Evolutionary conservation across 2,797 vertebrate species (phyloP).

Genomic region (Amazona ochrocephala): DNA sequence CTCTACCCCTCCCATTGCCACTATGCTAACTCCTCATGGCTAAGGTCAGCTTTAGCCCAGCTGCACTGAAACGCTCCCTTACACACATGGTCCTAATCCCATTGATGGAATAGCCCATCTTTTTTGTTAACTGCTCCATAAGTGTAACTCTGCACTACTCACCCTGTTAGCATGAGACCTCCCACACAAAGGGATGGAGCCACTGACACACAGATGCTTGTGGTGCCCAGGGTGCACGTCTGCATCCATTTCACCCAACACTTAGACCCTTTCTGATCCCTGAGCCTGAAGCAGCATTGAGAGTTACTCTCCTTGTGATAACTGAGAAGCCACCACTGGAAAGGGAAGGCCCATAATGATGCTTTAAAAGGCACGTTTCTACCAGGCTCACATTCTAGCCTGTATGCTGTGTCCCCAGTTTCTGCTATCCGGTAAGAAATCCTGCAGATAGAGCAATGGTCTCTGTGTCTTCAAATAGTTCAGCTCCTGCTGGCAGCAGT

Average conservation of each 20-base stretch:
- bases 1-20: not conserved
- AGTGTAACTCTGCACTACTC: accelerated
- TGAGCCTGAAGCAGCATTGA: not conserved
- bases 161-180: accelerated
- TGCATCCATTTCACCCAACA: not conserved
- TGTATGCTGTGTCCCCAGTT: not conserved
- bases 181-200: not conserved
- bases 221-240: not conserved
- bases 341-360: not conserved
- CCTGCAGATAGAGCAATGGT: not conserved
- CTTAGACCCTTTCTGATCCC: not conserved
- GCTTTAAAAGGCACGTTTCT: not conserved
- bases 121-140: not conserved
- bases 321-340: not conserved
- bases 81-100: not conserved
- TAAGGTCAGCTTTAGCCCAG: not conserved
- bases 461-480: not conserved
- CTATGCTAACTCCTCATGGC: not conserved
- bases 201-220: accelerated
- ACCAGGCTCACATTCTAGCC: not conserved
- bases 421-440: not conserved
- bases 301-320: not conserved
- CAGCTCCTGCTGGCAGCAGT: not conserved
- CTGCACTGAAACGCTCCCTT: not conserved
- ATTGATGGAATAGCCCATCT: not conserved